phyloP scores from a whole-genome alignment of 2,797 vertebrate species.

The Phrynocephalus forsythii region DNA sequence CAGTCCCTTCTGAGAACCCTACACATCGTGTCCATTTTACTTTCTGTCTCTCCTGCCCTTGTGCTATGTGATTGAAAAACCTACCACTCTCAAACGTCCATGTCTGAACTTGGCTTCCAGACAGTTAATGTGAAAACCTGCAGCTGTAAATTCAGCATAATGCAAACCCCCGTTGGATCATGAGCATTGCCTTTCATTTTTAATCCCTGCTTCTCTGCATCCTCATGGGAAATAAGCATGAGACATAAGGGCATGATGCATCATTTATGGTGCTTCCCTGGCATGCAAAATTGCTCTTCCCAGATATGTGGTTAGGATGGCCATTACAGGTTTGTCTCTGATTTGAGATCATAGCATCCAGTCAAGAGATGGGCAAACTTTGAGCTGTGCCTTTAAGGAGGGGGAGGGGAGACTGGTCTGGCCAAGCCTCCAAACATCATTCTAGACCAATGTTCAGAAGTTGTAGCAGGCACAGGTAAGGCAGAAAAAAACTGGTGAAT shows the following conservation, averaged over 20 bases:
- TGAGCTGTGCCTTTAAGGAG: not conserved
- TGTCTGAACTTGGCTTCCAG: conserved; percentile 12
- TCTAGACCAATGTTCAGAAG: conserved; percentile 39
- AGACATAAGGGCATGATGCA: conserved; percentile 64
- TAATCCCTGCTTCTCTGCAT: conserved; percentile 65
- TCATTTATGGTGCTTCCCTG: conserved; percentile 68
- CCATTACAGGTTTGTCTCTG: conserved; percentile 66
- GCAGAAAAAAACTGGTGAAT: not conserved
- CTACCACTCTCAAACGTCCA: conserved; percentile 26
- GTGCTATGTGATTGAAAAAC: not conserved
- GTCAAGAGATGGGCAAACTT: conserved; percentile 40
- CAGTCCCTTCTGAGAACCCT: not conserved
- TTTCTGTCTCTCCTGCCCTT: not conserved
- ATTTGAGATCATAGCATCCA: conserved; percentile 52
- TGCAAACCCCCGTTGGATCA: conserved; percentile 62
- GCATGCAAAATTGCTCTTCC: conserved; percentile 67
- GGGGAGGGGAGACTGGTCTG: conserved; percentile 15
- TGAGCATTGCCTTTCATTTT: conserved; percentile 69
- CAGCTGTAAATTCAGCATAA: conserved; percentile 63
- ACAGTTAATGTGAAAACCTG: conserved; percentile 58
- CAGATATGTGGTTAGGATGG: conserved; percentile 55
- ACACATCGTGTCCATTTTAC: not conserved
- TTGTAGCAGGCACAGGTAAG: conserved; percentile 38
- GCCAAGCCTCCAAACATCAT: conserved; percentile 4
- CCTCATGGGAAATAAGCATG: conserved; percentile 72